A percentile compares a stretch with the other conserved stretches of the same genome.
phyloP scores from a whole-genome alignment of 2,113 vertebrate species.

The Glaucomys volans region DNA sequence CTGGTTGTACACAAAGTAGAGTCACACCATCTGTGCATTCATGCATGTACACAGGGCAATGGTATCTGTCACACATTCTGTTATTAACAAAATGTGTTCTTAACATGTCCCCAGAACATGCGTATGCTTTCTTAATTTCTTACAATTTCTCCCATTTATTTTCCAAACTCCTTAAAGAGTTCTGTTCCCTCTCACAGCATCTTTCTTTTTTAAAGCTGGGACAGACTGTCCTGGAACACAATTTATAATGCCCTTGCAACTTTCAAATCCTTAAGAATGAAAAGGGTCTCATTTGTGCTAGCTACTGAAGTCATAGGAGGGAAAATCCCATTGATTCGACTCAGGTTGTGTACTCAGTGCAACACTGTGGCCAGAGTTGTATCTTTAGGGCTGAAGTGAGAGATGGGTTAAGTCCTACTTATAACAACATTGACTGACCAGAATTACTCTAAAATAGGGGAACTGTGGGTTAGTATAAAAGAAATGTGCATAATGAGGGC shows the following conservation, averaged over 20 bases:
- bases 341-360: neutral
- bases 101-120: too few relatives aligned
- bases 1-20: too few relatives aligned
- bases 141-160: too few relatives aligned
- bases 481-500: neutral
- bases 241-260: neutral
- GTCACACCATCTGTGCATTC: too few relatives aligned
- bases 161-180: too few relatives aligned
- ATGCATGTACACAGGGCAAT: too few relatives aligned
- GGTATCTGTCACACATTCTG: too few relatives aligned
- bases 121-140: too few relatives aligned
- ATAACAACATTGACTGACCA: neutral
- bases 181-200: neutral
- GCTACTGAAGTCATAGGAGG: too few relatives aligned
- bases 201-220: neutral
- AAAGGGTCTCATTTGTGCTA: neutral
- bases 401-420: neutral
- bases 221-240: neutral
- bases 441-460: neutral
- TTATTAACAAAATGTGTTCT: too few relatives aligned
- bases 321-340: neutral
- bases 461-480: neutral
- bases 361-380: neutral
- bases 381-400: neutral
- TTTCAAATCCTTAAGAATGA: neutral